phyloP scores from a whole-genome alignment of 2,888 invertebrate species.

The Hofmannophila pseudospretella region DNA sequence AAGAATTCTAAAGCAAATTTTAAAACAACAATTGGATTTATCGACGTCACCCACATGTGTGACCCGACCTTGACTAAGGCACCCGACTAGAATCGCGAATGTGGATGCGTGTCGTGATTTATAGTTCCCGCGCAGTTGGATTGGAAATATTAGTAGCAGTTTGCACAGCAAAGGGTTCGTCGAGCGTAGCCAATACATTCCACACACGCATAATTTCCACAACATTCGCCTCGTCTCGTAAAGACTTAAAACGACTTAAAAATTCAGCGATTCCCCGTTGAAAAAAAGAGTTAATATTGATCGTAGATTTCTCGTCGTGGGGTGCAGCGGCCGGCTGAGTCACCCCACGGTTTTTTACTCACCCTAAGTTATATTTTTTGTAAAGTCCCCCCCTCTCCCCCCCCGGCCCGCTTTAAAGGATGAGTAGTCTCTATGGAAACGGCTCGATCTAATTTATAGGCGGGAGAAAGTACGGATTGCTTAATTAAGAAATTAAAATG shows the following conservation, averaged over 20 bases:
- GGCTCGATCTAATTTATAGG: slow-evolving; percentile 78
- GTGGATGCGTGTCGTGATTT: slow-evolving; percentile 40
- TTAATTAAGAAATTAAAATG: slow-evolving; percentile 78
- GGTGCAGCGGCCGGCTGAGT: slow-evolving; percentile 79
- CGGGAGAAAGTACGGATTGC: slow-evolving; percentile 77
- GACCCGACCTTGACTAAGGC: slow-evolving; percentile 62
- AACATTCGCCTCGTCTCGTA: slow-evolving; percentile 24
- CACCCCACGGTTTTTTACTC: slow-evolving; percentile 79
- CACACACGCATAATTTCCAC: slow-evolving; percentile 33
- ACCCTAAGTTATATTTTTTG: slow-evolving; percentile 79
- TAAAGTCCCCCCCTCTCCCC: slow-evolving; percentile 63
- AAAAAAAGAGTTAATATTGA: slow-evolving; percentile 80
- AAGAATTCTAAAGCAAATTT: neutral
- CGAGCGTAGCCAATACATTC: slow-evolving; percentile 34
- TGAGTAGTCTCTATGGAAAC: slow-evolving; percentile 79
- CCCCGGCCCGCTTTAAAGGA: slow-evolving; percentile 76
- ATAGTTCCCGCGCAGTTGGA: slow-evolving; percentile 30
- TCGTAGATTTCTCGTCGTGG: slow-evolving; percentile 77
- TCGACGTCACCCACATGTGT: slow-evolving; percentile 53
- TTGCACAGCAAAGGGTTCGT: slow-evolving; percentile 7
- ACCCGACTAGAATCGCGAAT: slow-evolving; percentile 31
- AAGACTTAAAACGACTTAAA: slow-evolving; percentile 67
- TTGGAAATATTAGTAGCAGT: slow-evolving; percentile 31
- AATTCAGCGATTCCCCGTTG: slow-evolving; percentile 70
- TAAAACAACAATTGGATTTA: neutral